Conservation (phyloP, 2,113 vertebrate genomes). For the Melanerpes aurifrons region DNA sequence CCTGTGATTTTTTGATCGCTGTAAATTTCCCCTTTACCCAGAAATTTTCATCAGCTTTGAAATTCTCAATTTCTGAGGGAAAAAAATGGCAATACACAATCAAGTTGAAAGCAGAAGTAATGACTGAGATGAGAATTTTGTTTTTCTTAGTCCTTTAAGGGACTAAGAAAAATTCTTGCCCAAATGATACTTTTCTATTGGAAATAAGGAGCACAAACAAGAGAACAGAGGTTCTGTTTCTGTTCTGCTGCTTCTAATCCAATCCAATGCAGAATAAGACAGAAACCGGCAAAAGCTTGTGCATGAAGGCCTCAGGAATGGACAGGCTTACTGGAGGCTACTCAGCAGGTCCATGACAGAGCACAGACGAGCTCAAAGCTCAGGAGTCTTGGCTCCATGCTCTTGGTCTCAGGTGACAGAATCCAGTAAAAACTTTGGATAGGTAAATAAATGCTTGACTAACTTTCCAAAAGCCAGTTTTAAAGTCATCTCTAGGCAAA, state of each 20-base stretch:
- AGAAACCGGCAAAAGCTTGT: neutral
- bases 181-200: neutral
- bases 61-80: neutral
- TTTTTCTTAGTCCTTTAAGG: neutral
- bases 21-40: neutral
- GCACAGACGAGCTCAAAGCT: neutral
- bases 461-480: neutral
- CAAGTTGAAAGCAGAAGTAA: neutral
- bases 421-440: fast-evolving
- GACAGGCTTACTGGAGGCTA: neutral
- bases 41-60: neutral
- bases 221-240: neutral
- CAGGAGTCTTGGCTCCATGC: neutral
- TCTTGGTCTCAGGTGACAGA: neutral
- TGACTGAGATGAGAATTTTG: neutral
- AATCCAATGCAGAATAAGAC: neutral
- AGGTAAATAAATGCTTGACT: neutral
- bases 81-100: neutral
- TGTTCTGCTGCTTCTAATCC: neutral
- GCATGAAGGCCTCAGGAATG: fast-evolving
- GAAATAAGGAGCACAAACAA: neutral
- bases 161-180: neutral
- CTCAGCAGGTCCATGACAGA: fast-evolving
- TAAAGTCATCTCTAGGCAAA: neutral
- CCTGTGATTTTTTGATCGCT: neutral